Percentiles rank a stretch among this genome's conserved stretches.
phyloP scores from a whole-genome alignment of 2,113 vertebrate species.

The Gnathonemus longibarbis region DNA sequence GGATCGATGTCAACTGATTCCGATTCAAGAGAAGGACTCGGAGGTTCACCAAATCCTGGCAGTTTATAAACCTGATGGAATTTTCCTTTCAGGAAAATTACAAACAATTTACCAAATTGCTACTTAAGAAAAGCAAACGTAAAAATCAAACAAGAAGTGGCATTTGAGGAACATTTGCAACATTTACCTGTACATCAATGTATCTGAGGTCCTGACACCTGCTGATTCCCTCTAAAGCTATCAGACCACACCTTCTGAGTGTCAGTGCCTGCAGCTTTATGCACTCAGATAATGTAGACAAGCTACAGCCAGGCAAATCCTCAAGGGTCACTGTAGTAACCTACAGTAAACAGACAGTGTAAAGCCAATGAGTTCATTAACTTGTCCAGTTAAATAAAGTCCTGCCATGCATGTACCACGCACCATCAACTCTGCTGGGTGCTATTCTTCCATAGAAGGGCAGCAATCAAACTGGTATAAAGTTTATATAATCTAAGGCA shows the following conservation, averaged over 20 bases:
- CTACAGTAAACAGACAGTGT: conserved; percentile 46
- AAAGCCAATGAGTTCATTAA: background rate
- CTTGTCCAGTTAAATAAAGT: background rate
- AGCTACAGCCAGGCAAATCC: conserved; percentile 69
- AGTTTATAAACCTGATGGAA: conserved; percentile 69
- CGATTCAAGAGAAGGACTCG: conserved; percentile 67
- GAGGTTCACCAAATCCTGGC: conserved; percentile 71
- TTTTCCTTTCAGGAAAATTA: conserved; percentile 68
- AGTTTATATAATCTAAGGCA: background rate
- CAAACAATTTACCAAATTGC: background rate
- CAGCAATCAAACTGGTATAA: background rate
- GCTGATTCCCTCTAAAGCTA: conserved; percentile 65
- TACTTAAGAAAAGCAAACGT: background rate
- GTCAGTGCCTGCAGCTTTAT: conserved; percentile 67
- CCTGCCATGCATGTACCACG: background rate
- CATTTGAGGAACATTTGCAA: background rate
- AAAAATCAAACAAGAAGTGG: background rate
- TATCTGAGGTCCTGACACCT: conserved; percentile 63
- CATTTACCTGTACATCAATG: conserved; percentile 74
- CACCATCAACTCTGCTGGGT: background rate
- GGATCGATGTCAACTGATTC: conserved; percentile 77
- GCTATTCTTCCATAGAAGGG: background rate
- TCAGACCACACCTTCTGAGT: conserved; percentile 72
- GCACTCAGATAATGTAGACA: conserved; percentile 72
- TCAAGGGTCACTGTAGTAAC: conserved; percentile 71